These are phyloP conservation scores for Brachionus manjavacas DNA, from an alignment of 1,140 invertebrate species.

Conservation along the genomic window DNA sequence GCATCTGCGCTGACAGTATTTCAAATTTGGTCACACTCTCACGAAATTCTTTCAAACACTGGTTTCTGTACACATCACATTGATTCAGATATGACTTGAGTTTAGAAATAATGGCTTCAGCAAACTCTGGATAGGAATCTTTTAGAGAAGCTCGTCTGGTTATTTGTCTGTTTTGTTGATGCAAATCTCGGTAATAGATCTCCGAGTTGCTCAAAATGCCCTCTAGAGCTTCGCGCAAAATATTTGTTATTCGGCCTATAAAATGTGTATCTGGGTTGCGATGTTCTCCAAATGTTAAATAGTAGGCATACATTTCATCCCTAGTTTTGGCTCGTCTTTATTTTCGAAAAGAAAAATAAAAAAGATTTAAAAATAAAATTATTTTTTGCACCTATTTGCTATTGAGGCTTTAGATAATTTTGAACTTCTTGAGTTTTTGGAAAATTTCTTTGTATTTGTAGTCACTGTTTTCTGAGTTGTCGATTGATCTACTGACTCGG, in stretches of 20 bases:
- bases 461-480: constrained; percentile 25
- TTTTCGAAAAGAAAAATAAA: neutral
- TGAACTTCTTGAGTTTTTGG: neutral
- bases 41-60: constrained; percentile 53
- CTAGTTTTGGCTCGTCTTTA: constrained; percentile 37
- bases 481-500: constrained; percentile 11
- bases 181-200: constrained; percentile 48
- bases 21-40: constrained; percentile 26
- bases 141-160: constrained; percentile 54
- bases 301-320: constrained; percentile 42
- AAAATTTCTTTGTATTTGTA: constrained; percentile 8
- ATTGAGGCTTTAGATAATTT: constrained; percentile 16
- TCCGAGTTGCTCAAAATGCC: constrained; percentile 52
- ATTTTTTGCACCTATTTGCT: neutral
- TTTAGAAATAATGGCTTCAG: constrained; percentile 52
- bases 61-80: constrained; percentile 54
- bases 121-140: constrained; percentile 54
- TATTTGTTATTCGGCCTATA: constrained; percentile 47
- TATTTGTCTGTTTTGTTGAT: constrained; percentile 51
- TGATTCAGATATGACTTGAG: constrained; percentile 54
- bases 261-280: constrained; percentile 44
- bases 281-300: constrained; percentile 43
- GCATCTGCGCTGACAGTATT: neutral
- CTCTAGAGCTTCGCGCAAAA: constrained; percentile 50
- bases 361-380: neutral